Evolutionary conservation across 1,140 invertebrate species (phyloP).

Genomic region (Chrysoperla carnea): DNA sequence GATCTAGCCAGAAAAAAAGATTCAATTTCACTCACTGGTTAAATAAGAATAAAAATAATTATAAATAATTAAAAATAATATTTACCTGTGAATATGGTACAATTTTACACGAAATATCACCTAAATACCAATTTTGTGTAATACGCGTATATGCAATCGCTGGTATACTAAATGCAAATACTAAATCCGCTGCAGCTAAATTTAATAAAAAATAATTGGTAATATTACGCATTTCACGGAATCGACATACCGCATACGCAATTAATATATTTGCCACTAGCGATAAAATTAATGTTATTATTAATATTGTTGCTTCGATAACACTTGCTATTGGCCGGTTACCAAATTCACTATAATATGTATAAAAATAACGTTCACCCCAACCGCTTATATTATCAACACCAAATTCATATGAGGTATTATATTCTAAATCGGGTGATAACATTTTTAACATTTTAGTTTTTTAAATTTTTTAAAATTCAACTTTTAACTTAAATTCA

Average conservation of each 20-base stretch:
- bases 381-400: slow-evolving; percentile 19
- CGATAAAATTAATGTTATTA: slow-evolving; percentile 23
- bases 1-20: too few relatives aligned
- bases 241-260: slow-evolving; percentile 24
- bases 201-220: slow-evolving; percentile 60
- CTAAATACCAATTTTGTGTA: slow-evolving; percentile 31
- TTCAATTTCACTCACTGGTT: too few relatives aligned
- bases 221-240: slow-evolving; percentile 51
- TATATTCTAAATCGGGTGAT: slow-evolving; percentile 2
- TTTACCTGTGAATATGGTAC: slow-evolving; percentile 37
- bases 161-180: slow-evolving; percentile 34
- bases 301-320: slow-evolving; percentile 18
- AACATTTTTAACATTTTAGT: background rate
- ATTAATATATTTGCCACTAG: slow-evolving; percentile 24
- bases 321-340: slow-evolving; percentile 7
- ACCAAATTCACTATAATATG: slow-evolving; percentile 24
- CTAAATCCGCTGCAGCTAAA: slow-evolving; percentile 43
- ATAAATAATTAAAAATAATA: too few relatives aligned
- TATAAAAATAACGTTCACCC: slow-evolving; percentile 25
- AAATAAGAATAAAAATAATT: too few relatives aligned
- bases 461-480: too few relatives aligned
- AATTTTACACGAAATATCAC: slow-evolving; percentile 28
- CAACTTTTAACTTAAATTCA: too few relatives aligned
- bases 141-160: slow-evolving; percentile 30
- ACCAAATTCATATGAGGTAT: slow-evolving; percentile 20